Evolutionary conservation across 1,140 invertebrate species (phyloP), one percentile per base, ranked within the genome.

Genomic region (Coboldia fuscipes): DNA sequence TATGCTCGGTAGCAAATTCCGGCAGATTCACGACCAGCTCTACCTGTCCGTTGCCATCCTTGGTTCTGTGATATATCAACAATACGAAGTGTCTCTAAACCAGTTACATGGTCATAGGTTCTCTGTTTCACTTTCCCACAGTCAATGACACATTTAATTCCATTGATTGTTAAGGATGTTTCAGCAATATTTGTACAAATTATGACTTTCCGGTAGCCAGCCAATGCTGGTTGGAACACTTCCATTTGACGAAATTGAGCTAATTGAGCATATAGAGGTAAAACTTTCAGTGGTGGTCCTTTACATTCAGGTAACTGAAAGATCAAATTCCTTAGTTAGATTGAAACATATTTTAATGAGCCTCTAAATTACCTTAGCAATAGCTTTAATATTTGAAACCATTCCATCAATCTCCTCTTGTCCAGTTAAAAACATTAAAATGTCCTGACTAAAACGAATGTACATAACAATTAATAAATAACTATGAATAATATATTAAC

Each of bases 101-200:
- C 84, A 19, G 76, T 88, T 12, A 58, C 61, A 4, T 81, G 67
- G 47, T 85, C 79, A 62, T 78, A 86, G 1, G 72, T 69, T 52
- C 75, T 70, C 35, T 43, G 50, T 63, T 98, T 98, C 0, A 97
- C 89, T 53, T 81, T 77, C 6, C 94, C 94, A 39, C 77, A 75
- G 51, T 99, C 96, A 38, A 99, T 79, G 3, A 98, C 88, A 60
- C 76, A 84, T 43, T 80, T 76, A 37, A 99, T 86, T 15, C 86
- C 85, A 27, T 67, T 79, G 45, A 99, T 97, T 0, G 94, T 99
- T 2, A 99, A 68, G 5, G 89, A 94, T 2, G 90, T 93, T 61
- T 96, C 94, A 3, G 94, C 94, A 39, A 98, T 85, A 55, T 98
- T 99, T 16, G 94, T 99, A n/a, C 88, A 73, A 31, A 97, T 58